These are phyloP conservation scores for Eledone cirrhosa DNA, from an alignment of 2,888 invertebrate genomes.

Conservation along the genomic window DNA sequence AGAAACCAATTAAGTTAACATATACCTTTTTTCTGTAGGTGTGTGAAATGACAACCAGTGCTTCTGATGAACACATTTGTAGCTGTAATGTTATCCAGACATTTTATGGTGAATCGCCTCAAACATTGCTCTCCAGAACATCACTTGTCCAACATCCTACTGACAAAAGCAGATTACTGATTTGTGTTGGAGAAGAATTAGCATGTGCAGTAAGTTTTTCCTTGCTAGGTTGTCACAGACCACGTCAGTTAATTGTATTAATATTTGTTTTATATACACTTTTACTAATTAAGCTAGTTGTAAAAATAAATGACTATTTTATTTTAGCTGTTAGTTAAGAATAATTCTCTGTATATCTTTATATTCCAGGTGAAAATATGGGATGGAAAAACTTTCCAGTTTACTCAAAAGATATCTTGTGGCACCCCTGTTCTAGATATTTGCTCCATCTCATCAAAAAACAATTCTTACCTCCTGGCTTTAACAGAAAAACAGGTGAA, in stretches of 20 bases:
- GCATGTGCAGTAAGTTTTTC: slow-evolving; percentile 66
- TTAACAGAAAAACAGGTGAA: slow-evolving; percentile 57
- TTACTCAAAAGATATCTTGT: slow-evolving; percentile 49
- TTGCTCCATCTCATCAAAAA: slow-evolving; percentile 47
- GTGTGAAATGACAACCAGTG: no score
- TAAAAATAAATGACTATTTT: no score
- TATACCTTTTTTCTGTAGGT: no score
- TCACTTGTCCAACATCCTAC: slow-evolving; percentile 72
- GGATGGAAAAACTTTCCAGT: slow-evolving; percentile 53
- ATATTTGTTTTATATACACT: no score
- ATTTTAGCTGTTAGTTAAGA: no score
- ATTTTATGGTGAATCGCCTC: slow-evolving; percentile 75
- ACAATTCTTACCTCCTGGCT: slow-evolving; percentile 48
- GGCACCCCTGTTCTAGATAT: slow-evolving; percentile 54
- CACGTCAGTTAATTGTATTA: no score
- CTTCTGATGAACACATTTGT: slow-evolving; percentile 36
- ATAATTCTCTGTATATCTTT: no score
- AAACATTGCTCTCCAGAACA: slow-evolving; percentile 76
- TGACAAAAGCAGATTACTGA: slow-evolving; percentile 70
- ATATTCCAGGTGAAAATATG: slow-evolving; percentile 56
- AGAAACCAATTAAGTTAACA: no score
- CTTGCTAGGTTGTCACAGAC: no score
- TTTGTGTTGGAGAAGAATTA: slow-evolving; percentile 81
- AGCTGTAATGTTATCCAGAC: slow-evolving; percentile 53
- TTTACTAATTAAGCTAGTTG: no score